Conservation (phyloP, 2,888 invertebrate species). For the Chymomyza amoena region DNA sequence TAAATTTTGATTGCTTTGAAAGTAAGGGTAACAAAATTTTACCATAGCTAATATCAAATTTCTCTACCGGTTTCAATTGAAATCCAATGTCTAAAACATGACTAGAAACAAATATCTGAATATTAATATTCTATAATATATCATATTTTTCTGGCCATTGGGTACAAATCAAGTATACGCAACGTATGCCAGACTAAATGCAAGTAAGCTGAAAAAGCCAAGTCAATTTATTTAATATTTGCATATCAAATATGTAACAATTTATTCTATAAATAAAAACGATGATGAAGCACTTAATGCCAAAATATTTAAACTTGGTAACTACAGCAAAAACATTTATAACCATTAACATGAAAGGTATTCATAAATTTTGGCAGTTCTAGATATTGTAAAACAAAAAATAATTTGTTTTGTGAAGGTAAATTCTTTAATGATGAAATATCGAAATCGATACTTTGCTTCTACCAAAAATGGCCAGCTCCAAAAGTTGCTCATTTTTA, state of each 20-base stretch:
- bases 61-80: neutral
- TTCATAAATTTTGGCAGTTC: too few species aligned
- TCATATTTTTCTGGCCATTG: neutral
- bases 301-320: neutral
- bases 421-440: too few species aligned
- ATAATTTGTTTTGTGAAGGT: too few species aligned
- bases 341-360: too few species aligned
- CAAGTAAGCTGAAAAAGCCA: conserved; percentile 16
- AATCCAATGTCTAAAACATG: conserved; percentile 11
- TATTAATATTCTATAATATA: neutral
- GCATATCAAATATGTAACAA: conserved; percentile 20
- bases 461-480: too few species aligned
- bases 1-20: too few species aligned
- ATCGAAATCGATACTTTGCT: too few species aligned
- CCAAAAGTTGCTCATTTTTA: too few species aligned
- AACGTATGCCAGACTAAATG: conserved; percentile 17
- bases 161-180: neutral
- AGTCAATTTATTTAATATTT: conserved; percentile 2
- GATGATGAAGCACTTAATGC: neutral
- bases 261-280: conserved; percentile 1
- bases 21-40: neutral
- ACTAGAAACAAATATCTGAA: neutral
- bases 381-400: too few species aligned
- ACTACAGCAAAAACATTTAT: neutral
- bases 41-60: neutral